phyloP scores from a whole-genome alignment of 1,140 invertebrate species.

The Pseudomyrmex gracilis region DNA sequence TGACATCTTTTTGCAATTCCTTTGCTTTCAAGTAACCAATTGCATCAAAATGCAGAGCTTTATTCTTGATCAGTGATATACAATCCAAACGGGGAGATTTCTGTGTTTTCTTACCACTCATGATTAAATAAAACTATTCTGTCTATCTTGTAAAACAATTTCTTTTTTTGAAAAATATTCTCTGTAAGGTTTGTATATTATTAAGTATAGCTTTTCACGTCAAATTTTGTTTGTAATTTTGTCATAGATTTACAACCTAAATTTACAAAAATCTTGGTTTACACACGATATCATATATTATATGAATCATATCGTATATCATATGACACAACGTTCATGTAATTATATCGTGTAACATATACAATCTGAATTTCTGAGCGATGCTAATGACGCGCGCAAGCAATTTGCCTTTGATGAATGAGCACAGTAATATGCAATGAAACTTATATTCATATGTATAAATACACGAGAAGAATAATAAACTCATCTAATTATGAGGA shows the following conservation, averaged over 20 bases:
- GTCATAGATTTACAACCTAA: slow-evolving; percentile 4
- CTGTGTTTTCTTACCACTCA: slow-evolving; percentile 34
- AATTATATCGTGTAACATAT: slow-evolving; percentile 1
- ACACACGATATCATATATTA: background rate
- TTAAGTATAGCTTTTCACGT: slow-evolving; percentile 20
- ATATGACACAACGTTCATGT: slow-evolving; percentile 36
- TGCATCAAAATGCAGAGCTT: slow-evolving; percentile 80
- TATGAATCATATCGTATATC: slow-evolving; percentile 3
- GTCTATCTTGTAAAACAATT: background rate
- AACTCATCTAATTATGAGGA: background rate
- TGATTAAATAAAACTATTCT: slow-evolving; percentile 6
- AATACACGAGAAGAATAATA: slow-evolving; percentile 7
- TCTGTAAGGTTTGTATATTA: background rate
- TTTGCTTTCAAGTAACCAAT: slow-evolving; percentile 76
- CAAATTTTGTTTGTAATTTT: background rate
- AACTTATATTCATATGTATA: slow-evolving; percentile 17
- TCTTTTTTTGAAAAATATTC: background rate
- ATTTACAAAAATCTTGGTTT: background rate
- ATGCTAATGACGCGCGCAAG: slow-evolving; percentile 4
- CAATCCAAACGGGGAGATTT: slow-evolving; percentile 56
- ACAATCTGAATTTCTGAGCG: slow-evolving; percentile 5
- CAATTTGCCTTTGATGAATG: slow-evolving; percentile 26
- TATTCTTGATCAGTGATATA: slow-evolving; percentile 78
- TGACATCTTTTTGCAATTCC: slow-evolving; percentile 75
- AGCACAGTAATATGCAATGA: background rate